These are phyloP conservation scores for Caradrina clavipalpis DNA, from an alignment of 2,888 invertebrate genomes.

Conservation along the genomic window DNA sequence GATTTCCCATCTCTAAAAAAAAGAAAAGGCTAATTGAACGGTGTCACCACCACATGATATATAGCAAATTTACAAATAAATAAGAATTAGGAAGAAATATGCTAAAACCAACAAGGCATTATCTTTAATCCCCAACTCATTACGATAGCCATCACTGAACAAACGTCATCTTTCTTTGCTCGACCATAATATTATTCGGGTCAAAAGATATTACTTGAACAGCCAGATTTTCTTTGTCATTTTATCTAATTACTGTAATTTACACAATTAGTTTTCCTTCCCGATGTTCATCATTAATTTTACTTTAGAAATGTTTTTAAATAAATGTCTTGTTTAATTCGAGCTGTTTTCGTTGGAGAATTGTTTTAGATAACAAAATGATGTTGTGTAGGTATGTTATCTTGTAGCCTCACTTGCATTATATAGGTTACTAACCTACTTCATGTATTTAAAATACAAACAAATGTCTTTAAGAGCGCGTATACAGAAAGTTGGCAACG, in stretches of 20 bases:
- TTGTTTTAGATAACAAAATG: not conserved
- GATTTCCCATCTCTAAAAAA: no score
- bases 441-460: no score
- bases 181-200: conserved; percentile 31
- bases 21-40: no score
- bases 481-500: no score
- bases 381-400: no score
- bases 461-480: no score
- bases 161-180: conserved; percentile 16
- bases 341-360: not conserved
- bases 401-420: no score
- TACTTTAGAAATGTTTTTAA: not conserved
- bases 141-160: conserved; percentile 15
- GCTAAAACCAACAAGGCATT: not conserved
- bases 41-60: no score
- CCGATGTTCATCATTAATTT: not conserved
- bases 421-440: no score
- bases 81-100: not conserved
- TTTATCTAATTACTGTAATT: conserved; percentile 25
- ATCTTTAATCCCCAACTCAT: conserved; percentile 21
- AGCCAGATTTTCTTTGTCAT: conserved; percentile 16
- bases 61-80: no score
- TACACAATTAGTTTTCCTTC: conserved; percentile 4
- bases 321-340: conserved; percentile 5
- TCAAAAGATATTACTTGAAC: conserved; percentile 13